phyloP scores from a whole-genome alignment of 2,888 invertebrate genomes.

The Deilephila elpenor region DNA sequence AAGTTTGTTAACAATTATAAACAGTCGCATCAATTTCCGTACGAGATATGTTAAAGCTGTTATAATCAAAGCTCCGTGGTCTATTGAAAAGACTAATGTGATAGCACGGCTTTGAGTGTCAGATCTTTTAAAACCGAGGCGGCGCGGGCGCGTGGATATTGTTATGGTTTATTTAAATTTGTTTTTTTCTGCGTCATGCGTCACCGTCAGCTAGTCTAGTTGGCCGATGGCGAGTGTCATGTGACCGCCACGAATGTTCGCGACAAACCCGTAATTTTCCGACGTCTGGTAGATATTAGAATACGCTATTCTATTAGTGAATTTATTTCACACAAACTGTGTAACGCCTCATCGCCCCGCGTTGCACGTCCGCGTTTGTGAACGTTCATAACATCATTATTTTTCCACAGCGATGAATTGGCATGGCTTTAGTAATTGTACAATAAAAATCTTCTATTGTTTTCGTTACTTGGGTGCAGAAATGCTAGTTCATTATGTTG shows the following conservation, averaged over 20 bases:
- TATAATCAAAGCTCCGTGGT: conserved; percentile 55
- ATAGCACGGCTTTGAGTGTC: conserved; percentile 21
- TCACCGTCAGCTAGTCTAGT: conserved; percentile 66
- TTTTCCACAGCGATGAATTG: conserved; percentile 28
- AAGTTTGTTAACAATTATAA: conserved; percentile 48
- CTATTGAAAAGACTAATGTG: conserved; percentile 65
- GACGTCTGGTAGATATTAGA: conserved; percentile 48
- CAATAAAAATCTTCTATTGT: conserved; percentile 11
- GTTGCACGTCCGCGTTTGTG: conserved; percentile 5
- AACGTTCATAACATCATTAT: conserved; percentile 29
- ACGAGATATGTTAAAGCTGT: conserved; percentile 52
- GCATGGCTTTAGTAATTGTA: conserved; percentile 29
- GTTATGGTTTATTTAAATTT: conserved; percentile 74
- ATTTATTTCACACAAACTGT: conserved; percentile 30
- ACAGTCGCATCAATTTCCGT: conserved; percentile 42
- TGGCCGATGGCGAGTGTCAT: conserved; percentile 64
- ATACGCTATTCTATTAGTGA: conserved; percentile 25
- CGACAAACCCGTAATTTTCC: conserved; percentile 61
- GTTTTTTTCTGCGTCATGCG: conserved; percentile 64
- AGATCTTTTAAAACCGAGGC: conserved; percentile 62
- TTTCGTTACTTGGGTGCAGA: conserved; percentile 22
- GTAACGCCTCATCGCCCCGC: neutral
- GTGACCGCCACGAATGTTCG: conserved; percentile 60
- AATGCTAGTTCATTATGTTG: conserved; percentile 27
- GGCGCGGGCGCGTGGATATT: conserved; percentile 56